Percentiles rank a stretch among this genome's conserved stretches.
Evolutionary conservation across 2,888 invertebrate species (phyloP).

Genomic region (Notodonta dromedarius): DNA sequence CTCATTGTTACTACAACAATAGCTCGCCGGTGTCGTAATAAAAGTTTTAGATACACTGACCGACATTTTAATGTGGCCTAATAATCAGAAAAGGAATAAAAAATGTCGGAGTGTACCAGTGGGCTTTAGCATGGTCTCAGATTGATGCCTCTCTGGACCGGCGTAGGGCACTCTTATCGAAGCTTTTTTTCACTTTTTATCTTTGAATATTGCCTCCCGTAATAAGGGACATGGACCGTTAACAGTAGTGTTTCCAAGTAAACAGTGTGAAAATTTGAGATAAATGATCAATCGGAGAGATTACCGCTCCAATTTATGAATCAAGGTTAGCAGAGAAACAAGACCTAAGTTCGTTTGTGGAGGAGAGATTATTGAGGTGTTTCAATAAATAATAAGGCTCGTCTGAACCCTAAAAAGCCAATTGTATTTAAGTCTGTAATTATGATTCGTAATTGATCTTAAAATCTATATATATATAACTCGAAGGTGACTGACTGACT

Average conservation of each 20-base stretch:
- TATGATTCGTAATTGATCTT: too few relatives aligned
- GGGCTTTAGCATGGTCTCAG: slow-evolving; percentile 77
- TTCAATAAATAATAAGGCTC: too few relatives aligned
- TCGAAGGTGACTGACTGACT: too few relatives aligned
- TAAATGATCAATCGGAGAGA: neutral
- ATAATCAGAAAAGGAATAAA: slow-evolving; percentile 77
- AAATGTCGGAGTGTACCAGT: slow-evolving; percentile 65
- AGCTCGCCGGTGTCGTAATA: slow-evolving; percentile 5
- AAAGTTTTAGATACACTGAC: slow-evolving; percentile 61
- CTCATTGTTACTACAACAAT: neutral
- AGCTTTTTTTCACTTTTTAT: slow-evolving; percentile 67
- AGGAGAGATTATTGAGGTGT: too few relatives aligned
- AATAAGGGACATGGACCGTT: slow-evolving; percentile 73
- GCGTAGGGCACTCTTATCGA: slow-evolving; percentile 61
- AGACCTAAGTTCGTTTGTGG: too few relatives aligned
- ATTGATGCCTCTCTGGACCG: slow-evolving; percentile 69
- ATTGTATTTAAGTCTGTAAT: too few relatives aligned
- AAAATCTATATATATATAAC: too few relatives aligned
- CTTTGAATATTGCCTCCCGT: slow-evolving; percentile 76
- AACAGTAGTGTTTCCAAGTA: slow-evolving; percentile 35
- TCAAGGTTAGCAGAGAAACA: neutral
- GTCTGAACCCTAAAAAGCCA: too few relatives aligned
- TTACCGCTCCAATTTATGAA: neutral
- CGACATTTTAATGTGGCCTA: slow-evolving; percentile 81
- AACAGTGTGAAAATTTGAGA: neutral